Conservation (phyloP, 2,113 vertebrate species). For the Odontophorus gujanensis region DNA sequence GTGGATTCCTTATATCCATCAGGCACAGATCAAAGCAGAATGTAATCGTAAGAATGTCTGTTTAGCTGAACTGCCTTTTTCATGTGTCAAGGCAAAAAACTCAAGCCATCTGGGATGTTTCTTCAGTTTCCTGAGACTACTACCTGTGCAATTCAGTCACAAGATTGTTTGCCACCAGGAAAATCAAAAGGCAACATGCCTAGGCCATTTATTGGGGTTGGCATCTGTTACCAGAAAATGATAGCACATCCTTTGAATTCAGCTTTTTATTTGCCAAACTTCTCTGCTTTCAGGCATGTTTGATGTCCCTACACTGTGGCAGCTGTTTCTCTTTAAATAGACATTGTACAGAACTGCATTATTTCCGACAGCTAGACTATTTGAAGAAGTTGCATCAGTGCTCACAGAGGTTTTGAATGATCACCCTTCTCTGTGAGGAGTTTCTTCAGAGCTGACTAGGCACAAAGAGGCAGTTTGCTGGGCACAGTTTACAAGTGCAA, state of each 20-base stretch:
- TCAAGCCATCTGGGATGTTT: neutral
- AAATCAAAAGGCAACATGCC: neutral
- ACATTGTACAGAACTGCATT: neutral
- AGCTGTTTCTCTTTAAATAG: slow-evolving; percentile 37
- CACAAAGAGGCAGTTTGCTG: slow-evolving; percentile 52
- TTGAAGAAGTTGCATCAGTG: slow-evolving; percentile 20
- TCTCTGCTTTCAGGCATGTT: slow-evolving; percentile 38
- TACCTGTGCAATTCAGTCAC: neutral
- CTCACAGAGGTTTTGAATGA: slow-evolving; percentile 28
- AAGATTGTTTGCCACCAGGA: slow-evolving; percentile 17
- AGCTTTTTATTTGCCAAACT: slow-evolving; percentile 28
- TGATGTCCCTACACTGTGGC: neutral
- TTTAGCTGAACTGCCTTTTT: neutral
- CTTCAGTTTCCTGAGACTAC: neutral
- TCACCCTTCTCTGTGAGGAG: slow-evolving; percentile 36
- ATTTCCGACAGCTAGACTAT: slow-evolving; percentile 49
- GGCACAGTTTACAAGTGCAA: slow-evolving; percentile 66
- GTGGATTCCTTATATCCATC: neutral
- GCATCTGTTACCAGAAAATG: slow-evolving; percentile 28
- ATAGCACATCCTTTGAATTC: neutral
- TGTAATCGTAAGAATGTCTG: neutral
- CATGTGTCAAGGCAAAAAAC: neutral
- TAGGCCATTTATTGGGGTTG: neutral
- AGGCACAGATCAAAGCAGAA: neutral
- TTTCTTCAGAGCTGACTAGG: slow-evolving; percentile 45